phyloP scores from a whole-genome alignment of 2,113 vertebrate species.

The Sphyrna mokarran region DNA sequence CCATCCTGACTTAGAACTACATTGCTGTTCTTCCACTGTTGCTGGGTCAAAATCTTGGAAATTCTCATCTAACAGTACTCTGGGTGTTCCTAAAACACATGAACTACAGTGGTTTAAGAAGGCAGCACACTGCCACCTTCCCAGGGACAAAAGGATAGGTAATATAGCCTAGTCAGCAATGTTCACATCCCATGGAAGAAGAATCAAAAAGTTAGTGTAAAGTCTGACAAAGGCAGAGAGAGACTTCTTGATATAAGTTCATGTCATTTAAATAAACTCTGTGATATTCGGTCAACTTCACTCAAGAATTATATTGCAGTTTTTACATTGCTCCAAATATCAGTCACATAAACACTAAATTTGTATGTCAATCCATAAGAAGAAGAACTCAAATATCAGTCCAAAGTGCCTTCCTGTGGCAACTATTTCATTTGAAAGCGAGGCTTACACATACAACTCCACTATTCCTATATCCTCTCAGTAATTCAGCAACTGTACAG shows the following conservation, averaged over 20 bases:
- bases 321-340: background rate
- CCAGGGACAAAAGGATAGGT: background rate
- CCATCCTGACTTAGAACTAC: too few relatives aligned
- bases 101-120: background rate
- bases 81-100: too few relatives aligned
- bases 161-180: background rate
- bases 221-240: background rate
- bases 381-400: background rate
- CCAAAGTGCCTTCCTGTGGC: background rate
- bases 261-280: background rate
- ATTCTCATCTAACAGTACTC: too few relatives aligned
- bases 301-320: background rate
- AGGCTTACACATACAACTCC: background rate
- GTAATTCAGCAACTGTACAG: background rate
- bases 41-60: too few relatives aligned
- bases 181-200: background rate
- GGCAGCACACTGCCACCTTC: background rate
- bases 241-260: background rate
- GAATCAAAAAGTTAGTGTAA: background rate
- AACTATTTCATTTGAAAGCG: background rate
- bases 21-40: too few relatives aligned
- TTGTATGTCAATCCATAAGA: background rate
- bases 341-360: background rate
- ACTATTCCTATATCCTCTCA: background rate
- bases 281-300: background rate